Percentiles rank a stretch among this genome's conserved stretches.
phyloP scores from a whole-genome alignment of 2,888 invertebrate species.

The Polydrusus pterygomalis region DNA sequence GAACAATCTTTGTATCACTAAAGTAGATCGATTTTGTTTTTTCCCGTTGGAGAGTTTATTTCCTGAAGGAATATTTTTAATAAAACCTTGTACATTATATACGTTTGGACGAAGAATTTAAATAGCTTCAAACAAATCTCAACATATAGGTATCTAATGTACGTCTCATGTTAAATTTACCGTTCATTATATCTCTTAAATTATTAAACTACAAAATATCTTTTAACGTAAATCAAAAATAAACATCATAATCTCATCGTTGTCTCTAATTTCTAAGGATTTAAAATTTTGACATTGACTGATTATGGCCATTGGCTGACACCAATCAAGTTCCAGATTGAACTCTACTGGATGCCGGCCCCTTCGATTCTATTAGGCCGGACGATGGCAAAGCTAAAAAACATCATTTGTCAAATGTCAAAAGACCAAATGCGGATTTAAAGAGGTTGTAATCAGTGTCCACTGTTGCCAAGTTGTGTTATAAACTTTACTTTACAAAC shows the following conservation, averaged over 20 bases:
- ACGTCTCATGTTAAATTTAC: no score
- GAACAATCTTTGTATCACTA: no score
- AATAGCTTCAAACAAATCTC: no score
- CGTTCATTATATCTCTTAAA: no score
- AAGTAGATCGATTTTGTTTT: no score
- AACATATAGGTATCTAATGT: no score
- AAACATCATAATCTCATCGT: conserved; percentile 3
- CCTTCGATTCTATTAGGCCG: conserved; percentile 62
- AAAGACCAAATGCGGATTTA: conserved; percentile 53
- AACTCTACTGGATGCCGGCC: conserved; percentile 63
- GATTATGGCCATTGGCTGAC: conserved; percentile 64
- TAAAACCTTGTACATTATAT: no score
- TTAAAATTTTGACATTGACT: conserved; percentile 61
- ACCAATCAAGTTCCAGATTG: conserved; percentile 65
- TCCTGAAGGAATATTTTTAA: no score
- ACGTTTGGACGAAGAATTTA: no score
- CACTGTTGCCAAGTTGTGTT: conserved; percentile 42
- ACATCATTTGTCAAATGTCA: conserved; percentile 66
- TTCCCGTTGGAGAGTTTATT: no score
- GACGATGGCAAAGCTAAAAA: conserved; percentile 63
- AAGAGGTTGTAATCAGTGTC: conserved; percentile 36
- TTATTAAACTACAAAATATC: background rate
- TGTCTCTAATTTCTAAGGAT: conserved; percentile 11
- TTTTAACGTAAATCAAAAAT: background rate
- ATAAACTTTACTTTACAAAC: background rate